Conservation (phyloP, 2,797 vertebrate species). For the Thaleichthys pacificus region DNA sequence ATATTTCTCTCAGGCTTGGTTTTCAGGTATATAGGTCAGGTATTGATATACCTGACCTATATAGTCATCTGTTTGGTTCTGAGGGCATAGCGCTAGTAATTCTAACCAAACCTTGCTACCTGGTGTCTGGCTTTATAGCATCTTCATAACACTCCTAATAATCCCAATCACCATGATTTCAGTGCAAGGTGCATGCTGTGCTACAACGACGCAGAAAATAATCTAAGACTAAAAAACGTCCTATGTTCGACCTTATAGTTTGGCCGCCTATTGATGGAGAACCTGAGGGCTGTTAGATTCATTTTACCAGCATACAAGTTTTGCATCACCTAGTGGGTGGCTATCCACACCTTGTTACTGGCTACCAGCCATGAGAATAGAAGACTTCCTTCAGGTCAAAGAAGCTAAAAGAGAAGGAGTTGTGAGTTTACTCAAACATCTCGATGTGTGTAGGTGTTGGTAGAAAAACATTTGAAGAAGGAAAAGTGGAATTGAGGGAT, state of each 20-base stretch:
- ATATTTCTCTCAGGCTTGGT: not conserved
- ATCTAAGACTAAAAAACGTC: no score
- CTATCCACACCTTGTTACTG: not conserved
- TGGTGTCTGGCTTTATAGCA: slow-evolving; percentile 41
- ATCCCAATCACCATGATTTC: slow-evolving; percentile 20
- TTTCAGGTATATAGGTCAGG: not conserved
- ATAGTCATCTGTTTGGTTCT: slow-evolving; percentile 52
- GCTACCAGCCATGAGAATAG: not conserved
- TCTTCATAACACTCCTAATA: not conserved
- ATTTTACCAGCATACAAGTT: no score
- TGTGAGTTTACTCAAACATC: no score
- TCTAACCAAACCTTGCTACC: slow-evolving; percentile 50
- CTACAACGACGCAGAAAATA: not conserved
- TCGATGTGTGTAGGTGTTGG: no score
- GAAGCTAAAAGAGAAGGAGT: no score
- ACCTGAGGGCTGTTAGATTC: not conserved
- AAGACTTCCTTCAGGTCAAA: no score
- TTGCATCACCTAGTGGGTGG: slow-evolving; percentile 18
- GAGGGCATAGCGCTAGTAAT: slow-evolving; percentile 38
- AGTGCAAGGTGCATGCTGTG: slow-evolving; percentile 27
- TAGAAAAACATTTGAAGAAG: no score
- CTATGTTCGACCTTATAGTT: not conserved
- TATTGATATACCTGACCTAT: not conserved
- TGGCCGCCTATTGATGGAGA: not conserved
- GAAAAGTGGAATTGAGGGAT: not conserved